These are phyloP conservation scores for Florisuga fusca DNA, from an alignment of 2,797 vertebrate species.

Conservation along the genomic window DNA sequence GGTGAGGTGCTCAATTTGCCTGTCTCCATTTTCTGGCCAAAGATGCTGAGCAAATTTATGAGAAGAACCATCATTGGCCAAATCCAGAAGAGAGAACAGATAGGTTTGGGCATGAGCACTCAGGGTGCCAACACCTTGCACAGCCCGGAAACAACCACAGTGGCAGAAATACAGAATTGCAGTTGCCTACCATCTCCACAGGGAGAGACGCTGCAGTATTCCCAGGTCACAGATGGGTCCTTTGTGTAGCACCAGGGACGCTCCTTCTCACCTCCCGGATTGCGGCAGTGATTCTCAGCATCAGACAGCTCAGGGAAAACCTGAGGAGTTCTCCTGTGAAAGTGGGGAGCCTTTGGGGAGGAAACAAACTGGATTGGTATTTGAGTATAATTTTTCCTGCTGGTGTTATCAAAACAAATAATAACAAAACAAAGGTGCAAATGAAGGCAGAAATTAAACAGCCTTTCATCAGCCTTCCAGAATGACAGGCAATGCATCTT, in stretches of 20 bases:
- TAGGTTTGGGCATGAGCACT: fast-evolving
- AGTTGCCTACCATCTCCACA: conserved; percentile 80
- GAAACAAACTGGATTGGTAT: background rate
- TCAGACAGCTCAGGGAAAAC: conserved; percentile 87
- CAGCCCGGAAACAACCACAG: background rate
- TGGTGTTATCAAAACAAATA: background rate
- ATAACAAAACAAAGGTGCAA: background rate
- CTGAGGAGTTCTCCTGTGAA: conserved; percentile 85
- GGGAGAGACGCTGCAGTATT: conserved; percentile 85
- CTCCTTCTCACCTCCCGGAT: conserved; percentile 88
- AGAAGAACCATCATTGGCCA: background rate
- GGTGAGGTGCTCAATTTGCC: background rate
- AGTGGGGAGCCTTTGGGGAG: conserved; percentile 81
- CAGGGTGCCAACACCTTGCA: background rate
- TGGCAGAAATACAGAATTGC: background rate
- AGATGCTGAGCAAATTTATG: background rate
- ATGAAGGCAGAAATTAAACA: background rate
- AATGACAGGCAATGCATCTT: background rate
- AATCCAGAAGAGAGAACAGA: background rate
- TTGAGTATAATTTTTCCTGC: background rate
- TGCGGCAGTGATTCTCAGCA: conserved; percentile 88
- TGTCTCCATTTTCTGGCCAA: background rate
- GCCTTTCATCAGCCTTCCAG: background rate
- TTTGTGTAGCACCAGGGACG: conserved; percentile 91
- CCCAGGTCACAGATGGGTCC: conserved; percentile 86